Conservation (phyloP, 2,113 vertebrate species). For the Carassius gibelio region DNA sequence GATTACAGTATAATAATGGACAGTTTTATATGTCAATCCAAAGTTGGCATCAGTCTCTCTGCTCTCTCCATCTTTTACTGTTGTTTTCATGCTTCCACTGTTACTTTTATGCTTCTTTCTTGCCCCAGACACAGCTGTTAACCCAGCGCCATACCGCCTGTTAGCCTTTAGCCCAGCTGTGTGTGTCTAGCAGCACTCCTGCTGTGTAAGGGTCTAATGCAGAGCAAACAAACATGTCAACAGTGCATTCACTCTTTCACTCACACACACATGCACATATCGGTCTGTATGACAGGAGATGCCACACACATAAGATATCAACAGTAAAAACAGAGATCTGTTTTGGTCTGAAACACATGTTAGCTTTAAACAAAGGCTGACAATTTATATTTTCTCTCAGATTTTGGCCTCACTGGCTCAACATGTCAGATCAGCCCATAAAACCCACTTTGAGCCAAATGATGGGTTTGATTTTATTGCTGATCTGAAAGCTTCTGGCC, state of each 20-base stretch:
- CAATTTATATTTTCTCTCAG: constrained; percentile 40
- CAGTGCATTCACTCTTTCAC: constrained; percentile 30
- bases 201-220: constrained; percentile 24
- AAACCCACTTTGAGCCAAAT: constrained; percentile 20
- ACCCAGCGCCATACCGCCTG: not conserved
- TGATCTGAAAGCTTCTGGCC: constrained; percentile 15
- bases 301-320: not conserved
- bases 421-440: constrained; percentile 37
- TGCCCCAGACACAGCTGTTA: constrained; percentile 29
- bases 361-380: constrained; percentile 53
- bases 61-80: not conserved
- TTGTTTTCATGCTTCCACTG: not conserved
- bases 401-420: constrained; percentile 34
- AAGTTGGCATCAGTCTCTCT: not conserved
- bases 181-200: constrained; percentile 24
- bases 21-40: not conserved
- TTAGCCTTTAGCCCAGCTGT: constrained; percentile 33
- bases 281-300: not conserved
- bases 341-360: constrained; percentile 10
- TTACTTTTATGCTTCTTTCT: not conserved
- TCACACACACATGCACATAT: not conserved
- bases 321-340: not conserved
- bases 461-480: constrained; percentile 9
- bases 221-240: constrained; percentile 40
- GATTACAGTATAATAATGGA: not conserved